Percentiles rank a stretch among this genome's conserved stretches.
Evolutionary conservation across 2,888 invertebrate species (phyloP).

Genomic region (Dolichomitus sp.): DNA sequence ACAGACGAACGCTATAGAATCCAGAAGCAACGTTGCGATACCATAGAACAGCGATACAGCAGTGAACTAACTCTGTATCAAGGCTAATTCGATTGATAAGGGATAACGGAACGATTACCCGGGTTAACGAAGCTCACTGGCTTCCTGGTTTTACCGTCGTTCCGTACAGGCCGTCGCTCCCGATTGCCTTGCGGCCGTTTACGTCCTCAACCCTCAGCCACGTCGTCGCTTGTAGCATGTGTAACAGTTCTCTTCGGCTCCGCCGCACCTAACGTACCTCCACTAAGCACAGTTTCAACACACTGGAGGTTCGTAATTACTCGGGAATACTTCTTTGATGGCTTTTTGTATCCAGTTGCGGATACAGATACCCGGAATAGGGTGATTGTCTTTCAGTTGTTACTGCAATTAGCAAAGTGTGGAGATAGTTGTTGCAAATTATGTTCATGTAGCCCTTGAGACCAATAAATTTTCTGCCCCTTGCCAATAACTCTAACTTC

Average conservation of each 20-base stretch:
- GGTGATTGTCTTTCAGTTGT: background rate
- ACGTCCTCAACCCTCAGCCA: conserved; percentile 25
- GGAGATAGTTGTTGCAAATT: background rate
- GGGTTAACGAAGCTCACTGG: conserved; percentile 73
- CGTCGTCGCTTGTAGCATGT: conserved; percentile 1
- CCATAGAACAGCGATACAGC: conserved; percentile 36
- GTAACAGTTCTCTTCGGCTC: conserved; percentile 2
- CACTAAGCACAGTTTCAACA: conserved; percentile 30
- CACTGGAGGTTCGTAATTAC: conserved; percentile 67
- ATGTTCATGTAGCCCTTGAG: background rate
- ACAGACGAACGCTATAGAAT: conserved; percentile 22
- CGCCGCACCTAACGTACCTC: conserved; percentile 11
- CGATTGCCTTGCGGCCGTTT: conserved; percentile 55
- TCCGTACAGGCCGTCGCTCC: conserved; percentile 41
- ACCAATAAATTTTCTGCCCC: background rate
- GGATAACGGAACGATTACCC: conserved; percentile 73
- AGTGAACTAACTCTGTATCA: conserved; percentile 62
- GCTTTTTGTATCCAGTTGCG: conserved; percentile 54
- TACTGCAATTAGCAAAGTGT: conserved; percentile 1
- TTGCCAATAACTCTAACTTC: background rate
- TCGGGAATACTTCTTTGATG: conserved; percentile 34
- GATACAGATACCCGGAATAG: conserved; percentile 23
- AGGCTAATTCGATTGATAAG: conserved; percentile 77
- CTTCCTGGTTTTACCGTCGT: conserved; percentile 66
- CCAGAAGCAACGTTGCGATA: conserved; percentile 15